A percentile compares a stretch with the other conserved stretches of the same genome.
Conservation (phyloP, 2,888 invertebrate species). For the Griposia aprilina region DNA sequence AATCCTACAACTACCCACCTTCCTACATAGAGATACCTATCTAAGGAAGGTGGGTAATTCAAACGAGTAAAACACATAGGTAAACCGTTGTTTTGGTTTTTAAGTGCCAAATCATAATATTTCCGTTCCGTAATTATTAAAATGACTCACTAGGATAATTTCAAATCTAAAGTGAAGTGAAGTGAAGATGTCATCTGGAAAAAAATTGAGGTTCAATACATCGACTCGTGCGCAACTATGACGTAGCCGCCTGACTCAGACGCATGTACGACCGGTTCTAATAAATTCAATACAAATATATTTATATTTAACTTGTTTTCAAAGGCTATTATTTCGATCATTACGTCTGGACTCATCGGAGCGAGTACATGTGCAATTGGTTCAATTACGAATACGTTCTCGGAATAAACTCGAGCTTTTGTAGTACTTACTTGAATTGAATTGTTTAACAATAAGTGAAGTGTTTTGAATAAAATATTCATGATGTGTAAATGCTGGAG, state of each 20-base stretch:
- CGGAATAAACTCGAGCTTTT: constrained; percentile 16
- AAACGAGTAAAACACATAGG: not conserved
- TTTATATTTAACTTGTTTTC: constrained; percentile 77
- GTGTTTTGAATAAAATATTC: constrained; percentile 40
- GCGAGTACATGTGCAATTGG: constrained; percentile 69
- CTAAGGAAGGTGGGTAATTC: not conserved
- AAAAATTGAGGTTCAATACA: constrained; percentile 27
- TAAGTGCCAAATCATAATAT: constrained; percentile 9
- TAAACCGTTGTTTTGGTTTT: constrained; percentile 1
- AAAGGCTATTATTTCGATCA: constrained; percentile 71
- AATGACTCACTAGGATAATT: constrained; percentile 31
- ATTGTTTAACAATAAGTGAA: constrained; percentile 48
- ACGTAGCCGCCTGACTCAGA: constrained; percentile 59
- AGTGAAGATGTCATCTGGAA: constrained; percentile 15
- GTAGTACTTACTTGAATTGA: constrained; percentile 18
- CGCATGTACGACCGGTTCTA: constrained; percentile 67
- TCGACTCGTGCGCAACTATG: constrained; percentile 46
- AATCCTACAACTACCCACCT: not conserved
- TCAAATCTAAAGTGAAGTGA: not conserved
- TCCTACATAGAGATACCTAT: not conserved
- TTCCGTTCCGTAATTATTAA: constrained; percentile 27
- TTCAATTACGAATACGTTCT: constrained; percentile 39
- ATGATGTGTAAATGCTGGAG: constrained; percentile 73
- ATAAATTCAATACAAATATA: constrained; percentile 70
- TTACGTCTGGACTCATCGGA: constrained; percentile 71